phyloP scores from a whole-genome alignment of 2,113 vertebrate species.

The Clarias batrachus region DNA sequence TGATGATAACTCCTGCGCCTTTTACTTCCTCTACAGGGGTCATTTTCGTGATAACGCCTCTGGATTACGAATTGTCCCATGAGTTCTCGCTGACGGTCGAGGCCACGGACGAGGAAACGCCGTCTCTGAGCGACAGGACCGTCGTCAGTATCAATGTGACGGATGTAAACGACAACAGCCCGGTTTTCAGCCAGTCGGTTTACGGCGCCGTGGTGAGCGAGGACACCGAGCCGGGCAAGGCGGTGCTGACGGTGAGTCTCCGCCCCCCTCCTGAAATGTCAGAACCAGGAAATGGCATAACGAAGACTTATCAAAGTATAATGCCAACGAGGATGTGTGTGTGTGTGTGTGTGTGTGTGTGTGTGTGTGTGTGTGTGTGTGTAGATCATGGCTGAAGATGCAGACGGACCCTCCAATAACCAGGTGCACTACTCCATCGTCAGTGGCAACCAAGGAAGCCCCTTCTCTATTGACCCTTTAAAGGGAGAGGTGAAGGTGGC shows the following conservation, averaged over 20 bases:
- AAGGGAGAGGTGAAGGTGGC: conserved; percentile 90
- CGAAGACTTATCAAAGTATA: background rate
- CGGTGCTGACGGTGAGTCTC: conserved; percentile 77
- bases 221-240: conserved; percentile 82
- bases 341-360: conserved; percentile 26
- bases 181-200: conserved; percentile 85
- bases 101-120: conserved; percentile 89
- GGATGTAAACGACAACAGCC: conserved; percentile 91
- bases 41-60: conserved; percentile 83
- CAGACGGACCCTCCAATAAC: conserved; percentile 84
- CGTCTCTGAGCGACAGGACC: conserved; percentile 87
- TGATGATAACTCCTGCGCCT: background rate
- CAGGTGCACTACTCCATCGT: conserved; percentile 85
- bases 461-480: conserved; percentile 86
- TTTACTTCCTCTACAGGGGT: conserved; percentile 71
- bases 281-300: background rate
- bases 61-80: conserved; percentile 91
- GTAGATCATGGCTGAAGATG: conserved; percentile 90
- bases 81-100: conserved; percentile 94
- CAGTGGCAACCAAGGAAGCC: conserved; percentile 89
- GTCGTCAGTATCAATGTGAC: conserved; percentile 93
- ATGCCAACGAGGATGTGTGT: background rate
- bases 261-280: background rate
- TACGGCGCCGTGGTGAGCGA: conserved; percentile 90
- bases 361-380: conserved; percentile 44